Conservation (phyloP, 1,140 invertebrate genomes). For the Linepithema humile region DNA sequence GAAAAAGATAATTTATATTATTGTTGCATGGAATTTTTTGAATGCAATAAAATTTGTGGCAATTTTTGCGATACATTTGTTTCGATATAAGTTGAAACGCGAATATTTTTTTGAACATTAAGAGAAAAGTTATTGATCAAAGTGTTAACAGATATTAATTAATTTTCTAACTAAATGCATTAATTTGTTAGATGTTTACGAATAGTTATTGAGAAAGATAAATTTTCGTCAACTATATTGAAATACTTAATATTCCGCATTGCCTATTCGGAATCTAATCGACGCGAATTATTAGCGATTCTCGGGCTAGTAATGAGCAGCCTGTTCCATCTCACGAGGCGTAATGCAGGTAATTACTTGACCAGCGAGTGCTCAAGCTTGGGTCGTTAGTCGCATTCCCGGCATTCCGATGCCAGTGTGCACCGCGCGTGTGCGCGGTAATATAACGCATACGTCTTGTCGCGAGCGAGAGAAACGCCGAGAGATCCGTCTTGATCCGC, state of each 20-base stretch:
- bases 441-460: constrained; percentile 23
- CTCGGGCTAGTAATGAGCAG: constrained; percentile 22
- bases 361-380: constrained; percentile 26
- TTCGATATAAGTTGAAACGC: neutral
- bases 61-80: neutral
- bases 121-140: neutral
- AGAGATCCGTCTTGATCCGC: constrained; percentile 8
- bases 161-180: too few species aligned
- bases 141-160: neutral
- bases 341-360: constrained; percentile 42
- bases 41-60: neutral
- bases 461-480: constrained; percentile 13
- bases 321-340: neutral
- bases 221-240: neutral
- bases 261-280: constrained; percentile 7
- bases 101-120: neutral
- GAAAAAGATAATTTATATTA: neutral
- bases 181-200: too few species aligned
- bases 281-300: constrained; percentile 31
- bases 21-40: neutral
- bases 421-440: neutral
- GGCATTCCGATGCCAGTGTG: constrained; percentile 18
- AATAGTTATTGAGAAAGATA: neutral
- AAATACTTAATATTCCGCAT: neutral
- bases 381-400: constrained; percentile 47